These are phyloP conservation scores for Galaxias olidus DNA, from an alignment of 2,797 vertebrate species.

Conservation along the genomic window DNA sequence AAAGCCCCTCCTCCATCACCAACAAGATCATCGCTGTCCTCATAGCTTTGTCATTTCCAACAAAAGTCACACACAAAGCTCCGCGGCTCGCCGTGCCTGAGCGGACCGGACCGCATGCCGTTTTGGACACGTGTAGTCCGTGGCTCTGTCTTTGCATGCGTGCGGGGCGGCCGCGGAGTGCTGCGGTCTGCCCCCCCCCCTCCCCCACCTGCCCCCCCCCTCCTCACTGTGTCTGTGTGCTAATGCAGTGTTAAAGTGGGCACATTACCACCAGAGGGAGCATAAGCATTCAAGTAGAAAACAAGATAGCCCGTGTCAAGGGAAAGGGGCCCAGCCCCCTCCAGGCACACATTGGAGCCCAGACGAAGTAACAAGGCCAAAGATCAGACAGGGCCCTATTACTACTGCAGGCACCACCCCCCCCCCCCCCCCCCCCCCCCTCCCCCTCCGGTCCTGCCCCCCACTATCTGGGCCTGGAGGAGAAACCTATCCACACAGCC, in stretches of 20 bases:
- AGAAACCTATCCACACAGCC: slow-evolving; percentile 61
- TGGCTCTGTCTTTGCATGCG: slow-evolving; percentile 35
- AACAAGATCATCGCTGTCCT: slow-evolving; percentile 64
- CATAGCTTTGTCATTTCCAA: slow-evolving; percentile 53
- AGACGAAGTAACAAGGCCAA: slow-evolving; percentile 74
- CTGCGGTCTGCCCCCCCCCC: slow-evolving; percentile 19
- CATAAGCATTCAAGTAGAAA: slow-evolving; percentile 82
- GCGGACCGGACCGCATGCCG: slow-evolving; percentile 22
- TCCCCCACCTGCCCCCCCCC: no score
- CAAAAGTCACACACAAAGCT: slow-evolving; percentile 10
- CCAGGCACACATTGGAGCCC: slow-evolving; percentile 9
- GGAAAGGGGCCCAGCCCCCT: slow-evolving; percentile 71
- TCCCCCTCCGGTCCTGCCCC: slow-evolving; percentile 28
- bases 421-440: slow-evolving; percentile 1
- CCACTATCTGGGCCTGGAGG: slow-evolving; percentile 40
- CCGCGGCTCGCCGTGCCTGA: slow-evolving; percentile 5
- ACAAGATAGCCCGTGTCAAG: slow-evolving; percentile 73
- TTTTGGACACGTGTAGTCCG: slow-evolving; percentile 33
- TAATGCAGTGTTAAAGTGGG: slow-evolving; percentile 79
- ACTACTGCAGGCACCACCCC: slow-evolving; percentile 66
- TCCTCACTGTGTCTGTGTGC: slow-evolving; percentile 60
- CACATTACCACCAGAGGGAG: slow-evolving; percentile 85
- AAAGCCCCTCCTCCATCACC: slow-evolving; percentile 60
- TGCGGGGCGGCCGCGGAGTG: slow-evolving; percentile 63
- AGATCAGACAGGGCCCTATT: slow-evolving; percentile 73